phyloP scores from a whole-genome alignment of 2,888 invertebrate species.

The Aphidius colemani region DNA sequence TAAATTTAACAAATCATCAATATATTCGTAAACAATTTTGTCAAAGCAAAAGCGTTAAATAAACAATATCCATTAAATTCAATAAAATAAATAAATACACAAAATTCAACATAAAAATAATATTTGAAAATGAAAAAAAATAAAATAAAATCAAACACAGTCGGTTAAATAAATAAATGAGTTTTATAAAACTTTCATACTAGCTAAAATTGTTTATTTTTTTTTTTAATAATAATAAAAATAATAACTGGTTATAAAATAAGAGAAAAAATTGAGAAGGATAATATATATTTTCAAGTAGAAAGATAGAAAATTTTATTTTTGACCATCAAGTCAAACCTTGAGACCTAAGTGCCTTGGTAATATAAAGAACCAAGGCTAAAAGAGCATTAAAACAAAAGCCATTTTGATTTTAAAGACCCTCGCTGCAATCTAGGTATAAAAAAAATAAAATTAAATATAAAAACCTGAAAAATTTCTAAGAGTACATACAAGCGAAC shows the following conservation, averaged over 20 bases:
- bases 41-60: background rate
- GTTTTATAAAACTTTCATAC: too few relatives aligned
- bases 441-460: too few relatives aligned
- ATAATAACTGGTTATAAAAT: background rate
- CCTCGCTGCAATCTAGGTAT: background rate
- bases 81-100: conserved; percentile 2
- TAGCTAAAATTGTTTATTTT: too few relatives aligned
- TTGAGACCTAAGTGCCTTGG: background rate
- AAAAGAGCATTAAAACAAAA: conserved; percentile 52
- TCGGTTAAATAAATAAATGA: too few relatives aligned
- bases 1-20: conserved; percentile 1
- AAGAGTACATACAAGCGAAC: too few relatives aligned
- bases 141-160: too few relatives aligned
- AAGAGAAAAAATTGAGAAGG: conserved; percentile 7
- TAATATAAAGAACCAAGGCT: conserved; percentile 16
- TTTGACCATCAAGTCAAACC: conserved; percentile 11
- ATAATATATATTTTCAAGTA: conserved; percentile 5
- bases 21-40: background rate
- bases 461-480: too few relatives aligned
- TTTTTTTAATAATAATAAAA: too few relatives aligned
- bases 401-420: conserved; percentile 48
- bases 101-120: too few relatives aligned
- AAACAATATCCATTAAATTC: background rate
- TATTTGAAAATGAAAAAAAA: too few relatives aligned
- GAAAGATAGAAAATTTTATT: conserved; percentile 22